phyloP scores from a whole-genome alignment of 1,140 invertebrate species.

The Amphibalanus amphitrite region DNA sequence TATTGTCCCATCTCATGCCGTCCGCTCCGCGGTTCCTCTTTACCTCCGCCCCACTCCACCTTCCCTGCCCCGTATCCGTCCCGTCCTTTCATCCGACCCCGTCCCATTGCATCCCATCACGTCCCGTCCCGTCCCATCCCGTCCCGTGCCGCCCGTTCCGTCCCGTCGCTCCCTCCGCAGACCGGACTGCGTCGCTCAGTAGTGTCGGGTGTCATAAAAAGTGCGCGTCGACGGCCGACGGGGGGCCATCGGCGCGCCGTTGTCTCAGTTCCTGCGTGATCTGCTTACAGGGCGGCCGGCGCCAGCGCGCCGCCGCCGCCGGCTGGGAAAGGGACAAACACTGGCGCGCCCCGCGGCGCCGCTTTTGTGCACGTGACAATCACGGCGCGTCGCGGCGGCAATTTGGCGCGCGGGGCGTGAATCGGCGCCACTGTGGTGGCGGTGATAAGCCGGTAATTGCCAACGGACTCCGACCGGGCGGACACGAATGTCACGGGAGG shows the following conservation, averaged over 20 bases:
- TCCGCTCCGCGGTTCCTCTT: no score
- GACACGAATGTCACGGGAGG: no score
- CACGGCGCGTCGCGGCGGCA: not conserved
- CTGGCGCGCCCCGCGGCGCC: no score
- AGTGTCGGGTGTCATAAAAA: not conserved
- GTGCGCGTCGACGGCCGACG: not conserved
- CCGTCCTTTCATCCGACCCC: no score
- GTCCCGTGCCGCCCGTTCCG: no score
- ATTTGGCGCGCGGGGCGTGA: not conserved
- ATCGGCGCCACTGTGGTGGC: not conserved
- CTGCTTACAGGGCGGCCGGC: not conserved
- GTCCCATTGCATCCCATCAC: no score
- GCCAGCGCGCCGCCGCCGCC: not conserved
- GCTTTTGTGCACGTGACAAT: not conserved
- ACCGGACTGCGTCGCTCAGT: not conserved
- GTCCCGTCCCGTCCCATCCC: no score
- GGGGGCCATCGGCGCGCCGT: not conserved
- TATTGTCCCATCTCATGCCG: no score
- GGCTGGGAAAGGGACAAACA: not conserved
- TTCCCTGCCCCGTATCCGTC: no score
- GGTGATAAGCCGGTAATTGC: not conserved
- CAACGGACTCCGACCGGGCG: no score
- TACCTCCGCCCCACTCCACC: no score
- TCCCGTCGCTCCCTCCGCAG: no score
- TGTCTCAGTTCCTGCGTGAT: not conserved